These are phyloP conservation scores for Andrena haemorrhoa DNA, from an alignment of 2,888 invertebrate genomes.

Conservation along the genomic window DNA sequence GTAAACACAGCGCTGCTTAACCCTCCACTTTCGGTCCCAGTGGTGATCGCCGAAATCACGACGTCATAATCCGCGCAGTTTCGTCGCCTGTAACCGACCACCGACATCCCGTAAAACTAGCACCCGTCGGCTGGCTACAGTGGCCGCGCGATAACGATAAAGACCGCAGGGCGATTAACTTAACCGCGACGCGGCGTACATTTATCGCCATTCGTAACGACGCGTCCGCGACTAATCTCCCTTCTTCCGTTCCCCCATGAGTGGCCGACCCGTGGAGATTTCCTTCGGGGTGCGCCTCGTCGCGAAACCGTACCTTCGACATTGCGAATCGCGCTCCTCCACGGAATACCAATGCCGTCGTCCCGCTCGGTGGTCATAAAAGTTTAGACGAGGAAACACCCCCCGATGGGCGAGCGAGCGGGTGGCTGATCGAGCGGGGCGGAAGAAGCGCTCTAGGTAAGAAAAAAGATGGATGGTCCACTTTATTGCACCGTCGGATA, in stretches of 20 bases:
- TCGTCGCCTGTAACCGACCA: not conserved
- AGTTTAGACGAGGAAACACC: conserved; percentile 53
- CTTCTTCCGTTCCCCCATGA: not conserved
- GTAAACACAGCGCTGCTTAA: not conserved
- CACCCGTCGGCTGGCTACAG: not conserved
- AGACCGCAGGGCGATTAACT: not conserved
- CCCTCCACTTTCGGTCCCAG: not conserved
- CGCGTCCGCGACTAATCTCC: conserved; percentile 33
- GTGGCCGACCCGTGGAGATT: conserved; percentile 9
- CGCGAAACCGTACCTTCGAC: conserved; percentile 18
- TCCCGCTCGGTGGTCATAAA: conserved; percentile 69
- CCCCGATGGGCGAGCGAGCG: conserved; percentile 21
- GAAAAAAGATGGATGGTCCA: conserved; percentile 69
- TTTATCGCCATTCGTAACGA: conserved; percentile 3
- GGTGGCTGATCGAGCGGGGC: not conserved
- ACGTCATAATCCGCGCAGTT: not conserved
- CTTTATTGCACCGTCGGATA: conserved; percentile 70
- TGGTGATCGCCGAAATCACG: conserved; percentile 2
- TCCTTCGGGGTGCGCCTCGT: not conserved
- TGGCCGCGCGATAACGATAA: conserved; percentile 17
- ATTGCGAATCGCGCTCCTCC: conserved; percentile 70
- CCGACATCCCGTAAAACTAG: conserved; percentile 11
- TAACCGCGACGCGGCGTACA: conserved; percentile 15
- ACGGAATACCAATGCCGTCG: conserved; percentile 76
- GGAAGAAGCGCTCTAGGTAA: conserved; percentile 9